Conservation (phyloP, 2,888 invertebrate genomes). For the Amiota communis region DNA sequence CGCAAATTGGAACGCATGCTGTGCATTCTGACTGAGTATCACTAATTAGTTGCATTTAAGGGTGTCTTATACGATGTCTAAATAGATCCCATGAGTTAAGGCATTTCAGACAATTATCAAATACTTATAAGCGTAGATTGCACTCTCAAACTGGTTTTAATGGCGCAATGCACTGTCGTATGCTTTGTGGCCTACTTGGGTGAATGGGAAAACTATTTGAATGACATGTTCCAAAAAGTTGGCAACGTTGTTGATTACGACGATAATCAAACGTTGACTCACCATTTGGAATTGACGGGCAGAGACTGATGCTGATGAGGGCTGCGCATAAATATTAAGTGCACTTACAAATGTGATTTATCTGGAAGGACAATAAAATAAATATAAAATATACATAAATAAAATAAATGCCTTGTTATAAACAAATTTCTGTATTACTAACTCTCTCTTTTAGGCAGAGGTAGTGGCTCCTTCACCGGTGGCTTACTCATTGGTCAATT, state of each 20-base stretch:
- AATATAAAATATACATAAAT: too few relatives aligned
- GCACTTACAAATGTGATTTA: too few relatives aligned
- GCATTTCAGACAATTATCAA: neutral
- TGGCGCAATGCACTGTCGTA: constrained; percentile 11
- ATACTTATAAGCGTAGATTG: constrained; percentile 4
- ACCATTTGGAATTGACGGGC: too few relatives aligned
- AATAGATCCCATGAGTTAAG: constrained; percentile 6
- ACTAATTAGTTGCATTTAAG: neutral
- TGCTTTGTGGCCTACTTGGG: neutral
- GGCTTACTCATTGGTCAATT: constrained; percentile 84
- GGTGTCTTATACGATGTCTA: neutral
- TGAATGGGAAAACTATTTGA: constrained; percentile 17
- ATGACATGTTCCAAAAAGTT: neutral
- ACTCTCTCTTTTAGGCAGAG: constrained; percentile 76
- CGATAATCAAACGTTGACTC: neutral
- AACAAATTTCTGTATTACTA: neutral
- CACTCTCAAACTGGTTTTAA: constrained; percentile 1
- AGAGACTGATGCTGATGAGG: too few relatives aligned
- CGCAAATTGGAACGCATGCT: too few relatives aligned
- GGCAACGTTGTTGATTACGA: neutral
- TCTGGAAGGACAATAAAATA: neutral
- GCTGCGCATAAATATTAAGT: too few relatives aligned
- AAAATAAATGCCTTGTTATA: too few relatives aligned
- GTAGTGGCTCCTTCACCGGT: constrained; percentile 87
- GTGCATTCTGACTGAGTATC: too few relatives aligned